Evolutionary conservation across 2,113 vertebrate species (phyloP).

Genomic region (Gymnarchus niloticus): DNA sequence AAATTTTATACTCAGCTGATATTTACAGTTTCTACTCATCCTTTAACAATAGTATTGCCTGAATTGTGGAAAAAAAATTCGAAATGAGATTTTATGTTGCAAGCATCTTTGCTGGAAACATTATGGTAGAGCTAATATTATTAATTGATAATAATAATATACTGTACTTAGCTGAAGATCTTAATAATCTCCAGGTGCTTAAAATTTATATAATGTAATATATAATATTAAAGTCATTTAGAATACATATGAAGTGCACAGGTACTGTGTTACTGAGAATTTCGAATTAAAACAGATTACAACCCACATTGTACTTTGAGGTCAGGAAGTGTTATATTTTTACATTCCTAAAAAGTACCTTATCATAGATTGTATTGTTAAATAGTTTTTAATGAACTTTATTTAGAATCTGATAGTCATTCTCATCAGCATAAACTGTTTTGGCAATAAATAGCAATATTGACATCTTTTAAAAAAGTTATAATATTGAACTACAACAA

Average conservation of each 20-base stretch:
- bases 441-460: not conserved
- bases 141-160: not conserved
- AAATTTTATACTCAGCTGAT: too few species aligned
- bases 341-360: not conserved
- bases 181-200: not conserved
- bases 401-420: too few species aligned
- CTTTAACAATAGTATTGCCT: not conserved
- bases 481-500: not conserved
- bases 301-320: not conserved
- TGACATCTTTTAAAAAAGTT: not conserved
- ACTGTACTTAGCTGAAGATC: not conserved
- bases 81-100: not conserved
- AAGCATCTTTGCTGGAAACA: not conserved
- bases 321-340: not conserved
- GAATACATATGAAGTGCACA: not conserved
- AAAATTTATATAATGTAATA: not conserved
- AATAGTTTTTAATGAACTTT: not conserved
- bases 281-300: not conserved
- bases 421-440: not conserved
- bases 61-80: not conserved
- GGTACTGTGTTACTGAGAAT: not conserved
- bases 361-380: not conserved
- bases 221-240: not conserved
- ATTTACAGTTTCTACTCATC: not conserved
- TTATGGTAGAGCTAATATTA: not conserved